Conservation (phyloP, 2,113 vertebrate genomes). For the Prolemur simus region DNA sequence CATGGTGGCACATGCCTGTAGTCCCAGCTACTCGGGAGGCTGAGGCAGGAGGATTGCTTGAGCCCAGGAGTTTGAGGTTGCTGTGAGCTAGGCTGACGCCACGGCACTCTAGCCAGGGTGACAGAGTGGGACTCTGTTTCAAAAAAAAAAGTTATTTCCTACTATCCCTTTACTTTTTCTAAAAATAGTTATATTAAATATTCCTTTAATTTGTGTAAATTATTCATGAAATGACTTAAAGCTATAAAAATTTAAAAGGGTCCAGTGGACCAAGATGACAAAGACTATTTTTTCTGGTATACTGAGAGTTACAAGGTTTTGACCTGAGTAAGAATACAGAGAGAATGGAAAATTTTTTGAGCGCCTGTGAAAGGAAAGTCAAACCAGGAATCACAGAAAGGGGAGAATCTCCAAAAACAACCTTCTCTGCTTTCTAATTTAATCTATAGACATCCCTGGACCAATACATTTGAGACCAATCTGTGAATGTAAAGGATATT, state of each 20-base stretch:
- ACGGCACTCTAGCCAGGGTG: no score
- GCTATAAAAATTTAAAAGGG: neutral
- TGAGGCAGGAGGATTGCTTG: no score
- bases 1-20: no score
- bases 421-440: neutral
- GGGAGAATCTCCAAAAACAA: neutral
- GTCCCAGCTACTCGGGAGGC: no score
- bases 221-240: no score
- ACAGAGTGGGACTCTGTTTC: no score
- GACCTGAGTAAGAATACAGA: neutral
- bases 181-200: neutral
- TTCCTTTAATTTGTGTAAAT: neutral
- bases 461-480: neutral
- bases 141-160: neutral
- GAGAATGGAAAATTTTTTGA: neutral
- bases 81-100: no score
- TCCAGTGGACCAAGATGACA: neutral
- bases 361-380: neutral
- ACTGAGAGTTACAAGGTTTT: neutral
- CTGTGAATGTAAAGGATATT: neutral
- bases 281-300: conserved; percentile 13
- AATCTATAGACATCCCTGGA: neutral
- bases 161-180: conserved; percentile 24
- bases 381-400: neutral
- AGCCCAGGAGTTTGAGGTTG: no score